A percentile compares a stretch with the other conserved stretches of the same genome.
Conservation (phyloP, 2,888 invertebrate genomes). For the Caenorhabditis virilis region DNA sequence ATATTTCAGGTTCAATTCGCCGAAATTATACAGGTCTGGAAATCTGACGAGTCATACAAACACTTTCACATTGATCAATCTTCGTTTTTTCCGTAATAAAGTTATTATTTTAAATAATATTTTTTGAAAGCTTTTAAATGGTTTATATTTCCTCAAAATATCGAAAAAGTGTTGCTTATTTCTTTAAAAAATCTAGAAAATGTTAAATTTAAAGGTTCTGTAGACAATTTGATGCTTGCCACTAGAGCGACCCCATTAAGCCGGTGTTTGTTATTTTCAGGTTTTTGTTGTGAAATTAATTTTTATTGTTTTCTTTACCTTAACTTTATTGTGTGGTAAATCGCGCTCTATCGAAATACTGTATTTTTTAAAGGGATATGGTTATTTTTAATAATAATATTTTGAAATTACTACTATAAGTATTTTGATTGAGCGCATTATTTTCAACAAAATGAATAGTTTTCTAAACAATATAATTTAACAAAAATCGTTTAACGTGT, state of each 20-base stretch:
- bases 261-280: neutral
- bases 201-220: neutral
- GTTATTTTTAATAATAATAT: neutral
- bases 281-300: no score
- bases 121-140: neutral
- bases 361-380: neutral
- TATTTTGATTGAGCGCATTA: neutral
- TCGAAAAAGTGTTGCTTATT: neutral
- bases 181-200: neutral
- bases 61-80: slow-evolving; percentile 36
- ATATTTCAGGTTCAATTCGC: slow-evolving; percentile 19
- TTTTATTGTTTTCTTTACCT: neutral
- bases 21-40: slow-evolving; percentile 24
- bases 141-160: neutral
- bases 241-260: neutral
- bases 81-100: slow-evolving; percentile 29
- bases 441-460: neutral
- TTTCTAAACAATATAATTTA: no score
- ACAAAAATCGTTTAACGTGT: no score
- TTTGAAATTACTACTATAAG: neutral
- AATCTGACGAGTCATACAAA: slow-evolving; percentile 5
- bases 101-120: slow-evolving; percentile 1
- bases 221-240: neutral
- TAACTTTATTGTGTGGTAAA: neutral
- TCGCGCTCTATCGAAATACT: neutral